Conservation (phyloP, 2,113 vertebrate species). For the Mesitornis unicolor region DNA sequence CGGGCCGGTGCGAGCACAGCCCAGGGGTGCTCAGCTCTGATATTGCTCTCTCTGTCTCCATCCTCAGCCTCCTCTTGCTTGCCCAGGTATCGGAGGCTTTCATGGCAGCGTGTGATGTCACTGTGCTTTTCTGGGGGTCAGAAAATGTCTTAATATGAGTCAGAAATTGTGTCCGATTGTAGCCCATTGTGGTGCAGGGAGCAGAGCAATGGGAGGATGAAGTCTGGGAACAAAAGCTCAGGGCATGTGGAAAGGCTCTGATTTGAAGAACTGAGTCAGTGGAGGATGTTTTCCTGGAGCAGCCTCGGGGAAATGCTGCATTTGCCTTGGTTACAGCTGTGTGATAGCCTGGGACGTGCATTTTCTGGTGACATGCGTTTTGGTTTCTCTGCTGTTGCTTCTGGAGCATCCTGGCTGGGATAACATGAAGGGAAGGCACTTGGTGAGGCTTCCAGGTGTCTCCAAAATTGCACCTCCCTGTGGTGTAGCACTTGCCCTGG, state of each 20-base stretch:
- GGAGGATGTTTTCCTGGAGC: neutral
- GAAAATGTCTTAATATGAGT: neutral
- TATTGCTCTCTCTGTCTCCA: fast-evolving
- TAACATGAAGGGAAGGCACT: neutral
- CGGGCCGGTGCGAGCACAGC: fast-evolving
- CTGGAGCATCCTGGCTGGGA: neutral
- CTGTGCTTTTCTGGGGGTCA: neutral
- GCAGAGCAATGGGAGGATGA: neutral
- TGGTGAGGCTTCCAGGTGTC: neutral
- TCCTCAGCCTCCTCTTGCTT: neutral
- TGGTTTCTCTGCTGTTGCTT: neutral
- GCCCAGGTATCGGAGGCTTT: neutral
- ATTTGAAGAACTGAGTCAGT: neutral
- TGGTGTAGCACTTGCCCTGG: neutral
- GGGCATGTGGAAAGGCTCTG: neutral
- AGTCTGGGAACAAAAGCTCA: neutral
- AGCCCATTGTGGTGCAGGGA: neutral
- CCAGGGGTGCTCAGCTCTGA: neutral
- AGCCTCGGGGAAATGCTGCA: neutral
- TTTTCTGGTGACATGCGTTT: neutral
- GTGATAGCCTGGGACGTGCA: neutral
- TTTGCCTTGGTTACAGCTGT: neutral
- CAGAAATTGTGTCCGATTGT: neutral
- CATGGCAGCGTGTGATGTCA: fast-evolving
- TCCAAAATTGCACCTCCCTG: neutral